A percentile compares a stretch with the other conserved stretches of the same genome.
Conservation (phyloP, 2,797 vertebrate species). For the Lithobates pipiens region DNA sequence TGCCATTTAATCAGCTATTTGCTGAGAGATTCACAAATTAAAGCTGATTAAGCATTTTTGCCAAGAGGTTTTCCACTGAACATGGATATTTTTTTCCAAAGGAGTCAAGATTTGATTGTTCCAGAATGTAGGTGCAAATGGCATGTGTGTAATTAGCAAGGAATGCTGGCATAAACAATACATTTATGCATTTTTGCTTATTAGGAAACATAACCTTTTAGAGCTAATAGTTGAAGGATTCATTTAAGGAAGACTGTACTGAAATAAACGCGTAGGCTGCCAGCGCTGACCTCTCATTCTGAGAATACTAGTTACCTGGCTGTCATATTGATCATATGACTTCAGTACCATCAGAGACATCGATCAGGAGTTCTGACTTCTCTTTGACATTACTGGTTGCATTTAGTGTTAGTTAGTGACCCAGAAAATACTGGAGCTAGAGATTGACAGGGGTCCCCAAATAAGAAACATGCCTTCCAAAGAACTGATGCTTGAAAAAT, state of each 20-base stretch:
- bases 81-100: constrained; percentile 29
- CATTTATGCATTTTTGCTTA: not conserved
- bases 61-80: constrained; percentile 13
- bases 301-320: not conserved
- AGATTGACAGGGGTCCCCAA: too few relatives aligned
- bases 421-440: too few relatives aligned
- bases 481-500: too few relatives aligned
- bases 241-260: not conserved
- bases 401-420: too few relatives aligned
- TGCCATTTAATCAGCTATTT: constrained; percentile 77
- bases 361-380: too few relatives aligned
- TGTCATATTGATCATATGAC: too few relatives aligned
- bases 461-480: too few relatives aligned
- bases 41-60: constrained; percentile 66
- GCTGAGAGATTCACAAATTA: constrained; percentile 73
- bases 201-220: not conserved
- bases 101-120: constrained; percentile 27
- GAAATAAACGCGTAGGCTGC: not conserved
- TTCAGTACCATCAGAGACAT: too few relatives aligned
- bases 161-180: constrained; percentile 1
- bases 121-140: constrained; percentile 24
- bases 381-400: too few relatives aligned
- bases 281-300: not conserved
- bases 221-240: not conserved
- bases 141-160: constrained; percentile 24